These are phyloP conservation scores for Geodia barretti DNA, from an alignment of 37 sponge, comb jelly and placozoan species.

Conservation along the genomic window DNA sequence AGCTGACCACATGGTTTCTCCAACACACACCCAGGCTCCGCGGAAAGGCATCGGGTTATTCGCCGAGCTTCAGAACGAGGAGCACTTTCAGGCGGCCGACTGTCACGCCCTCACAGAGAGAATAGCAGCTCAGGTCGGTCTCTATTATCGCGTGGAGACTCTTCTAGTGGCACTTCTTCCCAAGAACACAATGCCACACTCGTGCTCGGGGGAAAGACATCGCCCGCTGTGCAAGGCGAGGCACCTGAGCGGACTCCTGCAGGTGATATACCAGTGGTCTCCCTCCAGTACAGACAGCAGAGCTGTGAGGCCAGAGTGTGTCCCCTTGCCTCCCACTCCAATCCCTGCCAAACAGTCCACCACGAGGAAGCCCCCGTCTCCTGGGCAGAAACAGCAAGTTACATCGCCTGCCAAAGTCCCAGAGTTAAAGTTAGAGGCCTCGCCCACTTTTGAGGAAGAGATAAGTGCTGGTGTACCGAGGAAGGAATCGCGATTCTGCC, in stretches of 20 bases:
- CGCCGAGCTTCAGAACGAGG: not conserved
- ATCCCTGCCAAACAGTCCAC: not conserved
- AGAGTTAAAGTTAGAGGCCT: not conserved
- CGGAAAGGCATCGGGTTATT: not conserved
- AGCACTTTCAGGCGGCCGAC: not conserved
- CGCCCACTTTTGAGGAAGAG: not conserved
- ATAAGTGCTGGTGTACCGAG: not conserved
- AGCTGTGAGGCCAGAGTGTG: not conserved
- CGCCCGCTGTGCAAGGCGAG: conserved; percentile 15
- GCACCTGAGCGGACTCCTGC: not conserved
- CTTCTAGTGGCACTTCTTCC: conserved; percentile 10
- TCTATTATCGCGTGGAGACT: conserved; percentile 24
- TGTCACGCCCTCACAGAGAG: not conserved
- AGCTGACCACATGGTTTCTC: not conserved
- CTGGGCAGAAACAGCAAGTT: not conserved
- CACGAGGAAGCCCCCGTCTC: not conserved
- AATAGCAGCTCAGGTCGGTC: conserved; percentile 7
- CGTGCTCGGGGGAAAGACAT: conserved; percentile 39
- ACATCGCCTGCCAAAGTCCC: not conserved
- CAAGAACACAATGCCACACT: conserved; percentile 19
- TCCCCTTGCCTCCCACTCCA: not conserved
- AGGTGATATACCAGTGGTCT: conserved; percentile 14
- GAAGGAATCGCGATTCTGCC: not conserved
- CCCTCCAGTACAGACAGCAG: not conserved
- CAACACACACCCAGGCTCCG: not conserved